phyloP scores from a whole-genome alignment of 2,113 vertebrate species.

The Catharus bicknelli region DNA sequence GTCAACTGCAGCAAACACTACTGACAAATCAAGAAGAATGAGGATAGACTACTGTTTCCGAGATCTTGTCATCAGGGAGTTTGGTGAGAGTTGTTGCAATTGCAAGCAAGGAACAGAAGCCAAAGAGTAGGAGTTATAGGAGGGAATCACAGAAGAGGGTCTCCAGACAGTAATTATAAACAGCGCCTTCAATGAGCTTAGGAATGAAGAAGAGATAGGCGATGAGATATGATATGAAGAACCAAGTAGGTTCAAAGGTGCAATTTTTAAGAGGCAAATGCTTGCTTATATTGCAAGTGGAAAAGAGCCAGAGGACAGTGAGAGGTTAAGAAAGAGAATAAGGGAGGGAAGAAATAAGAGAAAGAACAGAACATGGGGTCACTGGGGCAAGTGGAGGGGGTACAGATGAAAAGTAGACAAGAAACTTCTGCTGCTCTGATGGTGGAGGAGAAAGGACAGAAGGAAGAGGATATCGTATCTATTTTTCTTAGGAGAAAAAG shows the following conservation, averaged over 20 bases:
- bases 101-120: slow-evolving; percentile 52
- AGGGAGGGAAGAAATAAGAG: slow-evolving; percentile 11
- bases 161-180: slow-evolving; percentile 56
- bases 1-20: slow-evolving; percentile 16
- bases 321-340: slow-evolving; percentile 45
- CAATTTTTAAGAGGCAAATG: slow-evolving; percentile 47
- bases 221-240: slow-evolving; percentile 48
- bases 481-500: slow-evolving; percentile 5
- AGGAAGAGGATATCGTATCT: neutral
- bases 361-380: slow-evolving; percentile 20
- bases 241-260: slow-evolving; percentile 27
- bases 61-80: slow-evolving; percentile 50
- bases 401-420: slow-evolving; percentile 24
- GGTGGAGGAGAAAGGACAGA: neutral
- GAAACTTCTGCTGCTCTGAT: slow-evolving; percentile 42
- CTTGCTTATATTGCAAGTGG: slow-evolving; percentile 35
- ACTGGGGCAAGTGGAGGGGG: slow-evolving; percentile 34
- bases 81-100: slow-evolving; percentile 47
- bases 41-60: slow-evolving; percentile 58
- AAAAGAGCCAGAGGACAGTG: slow-evolving; percentile 33
- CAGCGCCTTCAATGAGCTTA: slow-evolving; percentile 49
- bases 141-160: slow-evolving; percentile 36
- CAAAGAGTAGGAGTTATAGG: slow-evolving; percentile 45
- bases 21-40: slow-evolving; percentile 48
- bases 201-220: slow-evolving; percentile 45